Percentiles rank a stretch among this genome's conserved stretches.
phyloP scores from a whole-genome alignment of 2,888 invertebrate species.

The Lepidonotus clava region DNA sequence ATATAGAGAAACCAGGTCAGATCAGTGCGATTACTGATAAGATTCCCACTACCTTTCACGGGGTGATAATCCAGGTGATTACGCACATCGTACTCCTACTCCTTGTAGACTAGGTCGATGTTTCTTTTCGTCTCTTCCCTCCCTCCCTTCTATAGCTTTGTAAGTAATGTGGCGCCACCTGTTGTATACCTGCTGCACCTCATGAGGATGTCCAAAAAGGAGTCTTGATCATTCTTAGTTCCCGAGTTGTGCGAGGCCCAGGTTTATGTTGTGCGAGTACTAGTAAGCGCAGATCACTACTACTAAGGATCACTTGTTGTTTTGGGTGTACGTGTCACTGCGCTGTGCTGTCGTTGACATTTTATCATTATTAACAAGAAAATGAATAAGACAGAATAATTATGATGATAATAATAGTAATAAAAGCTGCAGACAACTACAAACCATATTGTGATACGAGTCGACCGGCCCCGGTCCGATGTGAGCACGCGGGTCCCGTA shows the following conservation, averaged over 20 bases:
- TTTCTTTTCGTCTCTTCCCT: background rate
- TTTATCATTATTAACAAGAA: background rate
- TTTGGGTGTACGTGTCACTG: background rate
- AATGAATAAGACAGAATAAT: background rate
- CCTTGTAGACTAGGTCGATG: background rate
- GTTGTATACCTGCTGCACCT: background rate
- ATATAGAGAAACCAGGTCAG: background rate
- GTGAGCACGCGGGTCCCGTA: background rate
- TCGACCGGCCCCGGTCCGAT: too few species aligned
- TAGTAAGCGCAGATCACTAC: too few species aligned
- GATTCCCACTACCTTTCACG: too few species aligned
- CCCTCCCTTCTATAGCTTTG: background rate
- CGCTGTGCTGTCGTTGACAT: background rate
- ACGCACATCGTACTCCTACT: background rate
- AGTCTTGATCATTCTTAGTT: too few species aligned
- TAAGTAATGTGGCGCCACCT: background rate
- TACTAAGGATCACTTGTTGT: background rate
- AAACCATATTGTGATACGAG: conserved; percentile 22
- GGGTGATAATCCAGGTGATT: too few species aligned
- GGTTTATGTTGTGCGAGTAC: background rate
- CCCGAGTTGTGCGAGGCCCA: background rate
- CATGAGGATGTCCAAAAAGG: too few species aligned
- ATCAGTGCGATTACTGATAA: too few species aligned
- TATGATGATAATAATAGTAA: background rate
- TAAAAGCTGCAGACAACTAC: background rate